Evolutionary conservation across 2,113 vertebrate genomes (phyloP), one percentile per base, ranked within the genome.

Genomic region (Gymnarchus niloticus): DNA sequence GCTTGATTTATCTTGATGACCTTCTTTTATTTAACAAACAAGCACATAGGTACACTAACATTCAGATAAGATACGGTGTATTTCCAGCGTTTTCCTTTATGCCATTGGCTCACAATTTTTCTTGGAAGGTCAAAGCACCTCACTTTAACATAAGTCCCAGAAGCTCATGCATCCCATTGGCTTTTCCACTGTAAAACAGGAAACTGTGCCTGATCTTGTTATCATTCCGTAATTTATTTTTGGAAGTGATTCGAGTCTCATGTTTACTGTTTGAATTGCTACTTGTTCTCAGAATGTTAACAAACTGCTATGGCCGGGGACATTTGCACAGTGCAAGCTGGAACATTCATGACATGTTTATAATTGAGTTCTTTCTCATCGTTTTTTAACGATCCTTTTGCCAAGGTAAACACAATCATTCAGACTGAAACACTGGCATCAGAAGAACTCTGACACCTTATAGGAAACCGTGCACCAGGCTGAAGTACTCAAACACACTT

Each of bases 271-370:
- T 89, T 92, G 89, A 93, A 91, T 77, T 87, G 87, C 83, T 88
- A 87, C 92, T 92, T 92, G 91, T 92, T 90, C 90, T 81, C 86
- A 21, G 8, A 86, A 86, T 81, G 88, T 90, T 90, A 59, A 90
- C 88, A 88, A 86, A 84, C 85, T 56, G 1, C 49, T 33, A 86
- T 84, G 73, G 49, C 84, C 85, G 86, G 85, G 83, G 87, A 82
- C 87, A 56, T 65, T 81, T 80, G 56, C 25, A 23, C 83, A 56
- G 83, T 8, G 86, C 88, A 83, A 33, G 65, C 90, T 90, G 88
- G 86, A 90, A 90, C 88, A 85, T 89, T 86, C 37, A 51, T 3
- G 87, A 83, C 83, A 0, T 86, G 88, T 88, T 91, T 88, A 91
- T 91, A 91, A 92, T 91, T 89, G 85, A 6, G 0, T 25, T 84